Percentiles rank a stretch among this genome's conserved stretches.
phyloP scores from a whole-genome alignment of 1,140 invertebrate genomes.

The Zelostemma sp. region DNA sequence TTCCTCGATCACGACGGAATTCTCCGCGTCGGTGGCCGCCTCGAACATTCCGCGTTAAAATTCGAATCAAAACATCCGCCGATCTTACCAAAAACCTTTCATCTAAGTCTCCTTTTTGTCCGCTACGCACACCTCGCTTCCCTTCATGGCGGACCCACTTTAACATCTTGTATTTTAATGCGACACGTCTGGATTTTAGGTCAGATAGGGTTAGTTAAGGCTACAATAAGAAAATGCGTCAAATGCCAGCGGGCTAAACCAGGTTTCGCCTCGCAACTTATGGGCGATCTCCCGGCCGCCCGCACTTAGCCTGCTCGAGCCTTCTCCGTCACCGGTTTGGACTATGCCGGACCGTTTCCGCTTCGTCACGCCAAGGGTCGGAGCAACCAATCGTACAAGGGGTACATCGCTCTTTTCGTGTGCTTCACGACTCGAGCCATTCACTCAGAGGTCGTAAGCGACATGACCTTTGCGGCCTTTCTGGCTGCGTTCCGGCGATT shows the following conservation, averaged over 20 bases:
- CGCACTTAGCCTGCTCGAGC: constrained; percentile 12
- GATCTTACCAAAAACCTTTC: not conserved
- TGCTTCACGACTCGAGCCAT: constrained; percentile 29
- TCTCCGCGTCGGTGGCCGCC: constrained; percentile 9
- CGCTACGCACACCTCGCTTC: constrained; percentile 37
- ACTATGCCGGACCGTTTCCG: constrained; percentile 56
- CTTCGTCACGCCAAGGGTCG: constrained; percentile 41
- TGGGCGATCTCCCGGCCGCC: constrained; percentile 29
- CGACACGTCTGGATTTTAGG: not conserved
- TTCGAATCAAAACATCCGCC: constrained; percentile 8
- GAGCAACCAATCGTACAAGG: not conserved
- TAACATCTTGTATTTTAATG: not conserved
- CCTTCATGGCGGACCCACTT: not conserved
- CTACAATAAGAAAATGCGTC: not conserved
- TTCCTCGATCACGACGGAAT: constrained; percentile 6
- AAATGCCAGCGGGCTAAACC: not conserved
- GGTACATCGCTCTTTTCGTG: constrained; percentile 30
- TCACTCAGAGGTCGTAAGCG: constrained; percentile 24
- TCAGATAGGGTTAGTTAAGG: not conserved
- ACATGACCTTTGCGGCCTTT: constrained; percentile 42
- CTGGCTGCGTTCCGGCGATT: constrained; percentile 41
- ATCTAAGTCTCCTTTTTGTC: constrained; percentile 20
- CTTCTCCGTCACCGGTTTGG: constrained; percentile 49
- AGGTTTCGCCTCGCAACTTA: constrained; percentile 10
- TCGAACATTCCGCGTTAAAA: not conserved